phyloP scores from a whole-genome alignment of 1,140 invertebrate genomes.

The Rhopalosiphum padi region DNA sequence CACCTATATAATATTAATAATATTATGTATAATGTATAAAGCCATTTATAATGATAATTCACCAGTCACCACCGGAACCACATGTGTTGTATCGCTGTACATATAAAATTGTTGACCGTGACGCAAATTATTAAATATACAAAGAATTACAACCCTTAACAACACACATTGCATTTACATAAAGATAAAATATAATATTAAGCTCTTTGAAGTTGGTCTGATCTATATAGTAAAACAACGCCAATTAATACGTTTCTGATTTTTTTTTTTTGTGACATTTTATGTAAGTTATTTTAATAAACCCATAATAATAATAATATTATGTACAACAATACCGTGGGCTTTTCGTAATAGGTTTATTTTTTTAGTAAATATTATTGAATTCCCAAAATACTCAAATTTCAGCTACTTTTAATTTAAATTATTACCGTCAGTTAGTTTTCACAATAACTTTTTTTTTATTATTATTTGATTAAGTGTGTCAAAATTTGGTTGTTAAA shows the following conservation, averaged over 20 bases:
- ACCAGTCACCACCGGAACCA: constrained; percentile 30
- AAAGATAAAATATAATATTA: neutral
- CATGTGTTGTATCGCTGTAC: constrained; percentile 24
- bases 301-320: neutral
- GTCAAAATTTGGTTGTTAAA: too few species aligned
- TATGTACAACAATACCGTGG: too few species aligned
- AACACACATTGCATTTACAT: neutral
- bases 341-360: too few species aligned
- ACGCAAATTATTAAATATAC: neutral
- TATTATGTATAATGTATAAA: neutral
- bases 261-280: neutral
- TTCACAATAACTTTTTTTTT: too few species aligned
- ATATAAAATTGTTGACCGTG: neutral
- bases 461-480: too few species aligned
- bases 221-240: neutral
- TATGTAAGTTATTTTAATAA: neutral
- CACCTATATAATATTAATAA: neutral
- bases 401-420: too few species aligned
- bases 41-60: constrained; percentile 4
- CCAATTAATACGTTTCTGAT: neutral
- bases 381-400: too few species aligned
- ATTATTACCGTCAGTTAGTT: too few species aligned
- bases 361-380: too few species aligned
- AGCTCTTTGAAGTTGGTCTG: neutral
- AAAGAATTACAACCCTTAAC: neutral